Percentiles rank a stretch among this genome's conserved stretches.
These are phyloP conservation scores for Polyodon spathula DNA, from an alignment of 2,113 vertebrate species.

Conservation along the genomic window DNA sequence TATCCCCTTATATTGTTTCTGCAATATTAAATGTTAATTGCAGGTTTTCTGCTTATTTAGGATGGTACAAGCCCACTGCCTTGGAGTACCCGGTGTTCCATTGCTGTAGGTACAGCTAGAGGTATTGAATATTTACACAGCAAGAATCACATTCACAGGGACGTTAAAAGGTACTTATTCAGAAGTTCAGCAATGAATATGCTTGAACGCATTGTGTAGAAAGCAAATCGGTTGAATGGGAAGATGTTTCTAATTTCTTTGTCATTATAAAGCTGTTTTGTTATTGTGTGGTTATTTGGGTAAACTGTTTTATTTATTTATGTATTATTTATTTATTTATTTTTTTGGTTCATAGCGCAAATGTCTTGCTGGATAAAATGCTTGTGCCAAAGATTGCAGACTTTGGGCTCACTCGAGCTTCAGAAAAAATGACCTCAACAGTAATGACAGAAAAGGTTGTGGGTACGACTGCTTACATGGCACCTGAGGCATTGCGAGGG, in stretches of 20 bases:
- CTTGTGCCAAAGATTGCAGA: slow-evolving; percentile 85
- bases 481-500: slow-evolving; percentile 84
- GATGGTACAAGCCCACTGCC: slow-evolving; percentile 61
- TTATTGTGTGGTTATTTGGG: slow-evolving; percentile 4
- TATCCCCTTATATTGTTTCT: too few species aligned
- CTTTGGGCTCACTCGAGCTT: slow-evolving; percentile 86
- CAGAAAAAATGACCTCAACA: slow-evolving; percentile 64
- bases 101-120: slow-evolving; percentile 67
- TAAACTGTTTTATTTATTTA: not conserved
- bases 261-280: not conserved
- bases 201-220: too few species aligned
- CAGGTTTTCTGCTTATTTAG: slow-evolving; percentile 35
- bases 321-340: slow-evolving; percentile 2
- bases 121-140: slow-evolving; percentile 81
- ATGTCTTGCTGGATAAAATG: slow-evolving; percentile 77
- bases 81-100: slow-evolving; percentile 70
- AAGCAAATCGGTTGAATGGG: too few species aligned
- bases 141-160: slow-evolving; percentile 86
- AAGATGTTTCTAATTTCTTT: too few species aligned
- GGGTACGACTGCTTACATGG: slow-evolving; percentile 93
- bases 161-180: slow-evolving; percentile 80
- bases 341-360: slow-evolving; percentile 59
- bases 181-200: not conserved
- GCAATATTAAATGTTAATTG: not conserved
- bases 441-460: slow-evolving; percentile 84